Conservation (phyloP, 2,113 vertebrate species). For the Rhombomys opimus region DNA sequence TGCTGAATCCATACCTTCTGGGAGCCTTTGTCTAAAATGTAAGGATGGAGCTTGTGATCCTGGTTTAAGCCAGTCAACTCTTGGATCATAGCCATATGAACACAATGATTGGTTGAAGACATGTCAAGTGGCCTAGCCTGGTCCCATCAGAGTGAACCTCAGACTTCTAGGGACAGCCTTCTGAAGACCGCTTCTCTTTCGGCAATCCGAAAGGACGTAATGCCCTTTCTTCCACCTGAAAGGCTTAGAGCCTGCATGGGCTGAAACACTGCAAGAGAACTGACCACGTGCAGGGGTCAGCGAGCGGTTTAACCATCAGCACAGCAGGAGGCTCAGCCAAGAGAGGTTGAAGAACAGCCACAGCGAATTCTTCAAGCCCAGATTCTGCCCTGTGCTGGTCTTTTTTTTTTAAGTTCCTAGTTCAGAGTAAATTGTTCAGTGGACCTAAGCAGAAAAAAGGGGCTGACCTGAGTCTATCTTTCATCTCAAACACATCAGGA, state of each 20-base stretch:
- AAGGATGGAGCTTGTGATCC: background rate
- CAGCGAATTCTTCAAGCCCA: background rate
- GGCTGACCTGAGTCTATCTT: background rate
- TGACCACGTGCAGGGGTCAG: background rate
- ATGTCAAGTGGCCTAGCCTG: background rate
- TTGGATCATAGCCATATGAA: background rate
- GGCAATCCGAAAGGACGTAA: background rate
- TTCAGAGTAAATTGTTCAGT: constrained; percentile 18
- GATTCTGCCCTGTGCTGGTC: background rate
- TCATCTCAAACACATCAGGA: background rate
- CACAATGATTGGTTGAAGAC: background rate
- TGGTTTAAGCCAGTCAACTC: constrained; percentile 1
- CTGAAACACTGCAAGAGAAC: background rate
- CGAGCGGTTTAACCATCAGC: background rate
- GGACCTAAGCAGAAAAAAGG: background rate
- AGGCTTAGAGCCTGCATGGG: background rate
- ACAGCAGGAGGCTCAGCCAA: background rate
- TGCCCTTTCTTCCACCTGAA: constrained; percentile 33
- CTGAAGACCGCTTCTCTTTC: background rate
- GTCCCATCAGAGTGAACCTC: background rate
- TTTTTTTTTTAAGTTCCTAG: background rate
- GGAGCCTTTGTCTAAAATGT: background rate
- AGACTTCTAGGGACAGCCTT: background rate
- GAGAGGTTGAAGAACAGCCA: background rate
- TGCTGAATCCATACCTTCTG: background rate